Evolutionary conservation across 2,113 vertebrate species (phyloP), one percentile per base, ranked within the genome.

Genomic region (Paraplagusia blochii): DNA sequence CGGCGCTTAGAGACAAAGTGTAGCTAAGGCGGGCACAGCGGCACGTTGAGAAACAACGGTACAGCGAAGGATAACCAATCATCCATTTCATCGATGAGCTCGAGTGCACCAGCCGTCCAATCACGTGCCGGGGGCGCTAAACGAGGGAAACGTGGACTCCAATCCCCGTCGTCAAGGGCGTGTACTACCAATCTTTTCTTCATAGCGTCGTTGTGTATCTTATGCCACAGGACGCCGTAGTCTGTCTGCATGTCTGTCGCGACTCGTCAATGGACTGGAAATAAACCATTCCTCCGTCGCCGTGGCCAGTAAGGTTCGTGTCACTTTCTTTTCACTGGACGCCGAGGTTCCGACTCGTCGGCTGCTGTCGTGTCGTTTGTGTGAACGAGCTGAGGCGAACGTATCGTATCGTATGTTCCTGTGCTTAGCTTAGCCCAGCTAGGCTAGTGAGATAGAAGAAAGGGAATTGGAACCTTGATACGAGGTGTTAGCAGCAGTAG

Each of bases 101-200:
- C 69, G 74, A 52, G 8, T 65, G 57, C 1, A 8, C 12, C 1
- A 29, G 9, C 12, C 11, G 55, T 54, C 86, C 85, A 89, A 86
- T 87, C 58, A 56, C 13, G 3, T 4, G 44, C 49, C 2, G 4
- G 8, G n/a, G 53, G 42, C 40, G 0, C 58, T 38, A 33, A 58
- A 34, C 54, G 11, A 50, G 9, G 35, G 51, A 72, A 76, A 69
- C 58, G 69, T 72, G 63, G 60, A 69, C 74, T 81, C 87, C 86
- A 86, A 89, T 82, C 79, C 58, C 58, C 50, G 69, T 76, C 61
- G 67, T 77, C 55, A 66, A 87, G 81, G 88, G 88, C 81, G 84
- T 88, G 79, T 68, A 66, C 71, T 60, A 52, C 71, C 45, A 77
- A 76, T 72, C 80, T 85, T 85, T 88, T 87, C 82, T 87, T 84